Base-by-base conservation (phyloP, 2,797 vertebrate genomes). In the Phoeniculus purpureus region DNA sequence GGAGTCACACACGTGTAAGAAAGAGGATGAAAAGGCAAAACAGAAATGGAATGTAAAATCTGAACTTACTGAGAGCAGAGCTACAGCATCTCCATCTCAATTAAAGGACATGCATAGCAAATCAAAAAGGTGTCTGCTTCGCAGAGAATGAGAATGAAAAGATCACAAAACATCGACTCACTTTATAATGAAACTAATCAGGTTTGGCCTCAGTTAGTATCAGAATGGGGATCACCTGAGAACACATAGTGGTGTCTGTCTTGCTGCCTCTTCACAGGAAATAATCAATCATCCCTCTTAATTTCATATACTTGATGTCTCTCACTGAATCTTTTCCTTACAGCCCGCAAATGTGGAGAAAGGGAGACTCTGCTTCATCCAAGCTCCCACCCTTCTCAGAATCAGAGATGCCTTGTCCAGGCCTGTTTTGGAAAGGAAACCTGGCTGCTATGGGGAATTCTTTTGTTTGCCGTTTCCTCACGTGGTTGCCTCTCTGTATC, bases 1-100 rank as follows among this genome's bases (percentile, higher is more conserved):
- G 0, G 22, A 84, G 48, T 84, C 70, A 89, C 59, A 45, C 26
- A 37, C 0, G 0, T 11, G 8, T 27, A 81, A 68, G 45, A 81
- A 87, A 71, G 58, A 12, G 72, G 43, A 84, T 31, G 47, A 84
- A 86, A 43, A 80, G 27, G 72, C 16, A 77, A 77, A 90, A 90
- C 54, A 91, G 58, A 88, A 94, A 60, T 4, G 10, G 54, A 87
- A 89, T 77, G 29, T 58, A 90, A 92, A 86, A 80, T 20, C 87
- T 82, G 77, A 93, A 94, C 60, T 86, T 67, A 54, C 7, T 29
- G 34, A 79, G 45, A 78, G 27, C 85, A 79, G 54, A 84, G 60
- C 71, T 87, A 91, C 87, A 85, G 80, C 67, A 87, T 15, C 74
- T 87, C 82, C 82, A 88, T 89, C 87, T 93, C 91, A 94, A 86